Conservation (phyloP, 2,113 vertebrate species). For the Regulus satrapa region DNA sequence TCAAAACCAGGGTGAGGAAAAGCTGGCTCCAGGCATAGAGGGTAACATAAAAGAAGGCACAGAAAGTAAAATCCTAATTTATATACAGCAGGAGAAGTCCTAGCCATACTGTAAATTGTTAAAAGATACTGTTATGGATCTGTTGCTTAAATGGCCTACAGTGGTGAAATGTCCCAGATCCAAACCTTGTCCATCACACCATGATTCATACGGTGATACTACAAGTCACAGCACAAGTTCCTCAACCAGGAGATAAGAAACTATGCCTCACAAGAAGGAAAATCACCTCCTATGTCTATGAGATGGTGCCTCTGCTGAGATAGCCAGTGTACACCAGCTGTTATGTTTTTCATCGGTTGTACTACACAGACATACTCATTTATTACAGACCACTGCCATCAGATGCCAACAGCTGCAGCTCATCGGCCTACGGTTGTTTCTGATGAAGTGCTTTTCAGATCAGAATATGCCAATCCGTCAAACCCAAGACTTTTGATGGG, state of each 20-base stretch:
- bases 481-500: background rate
- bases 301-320: background rate
- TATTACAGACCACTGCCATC: background rate
- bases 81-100: background rate
- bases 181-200: background rate
- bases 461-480: background rate
- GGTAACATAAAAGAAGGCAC: background rate
- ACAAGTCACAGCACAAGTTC: background rate
- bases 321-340: background rate
- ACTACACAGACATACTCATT: background rate
- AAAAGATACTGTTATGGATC: background rate
- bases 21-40: background rate
- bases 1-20: background rate
- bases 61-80: background rate
- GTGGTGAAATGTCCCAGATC: background rate
- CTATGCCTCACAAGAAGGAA: background rate
- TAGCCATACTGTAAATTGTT: background rate
- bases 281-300: background rate
- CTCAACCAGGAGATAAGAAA: background rate
- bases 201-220: background rate
- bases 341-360: background rate
- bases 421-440: background rate
- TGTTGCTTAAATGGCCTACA: background rate
- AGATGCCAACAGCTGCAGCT: slow-evolving; percentile 37
- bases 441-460: slow-evolving; percentile 29